Evolutionary conservation across 1,140 invertebrate genomes (phyloP), one percentile per base, ranked within the genome.

Genomic region (Zaprionus africanus): DNA sequence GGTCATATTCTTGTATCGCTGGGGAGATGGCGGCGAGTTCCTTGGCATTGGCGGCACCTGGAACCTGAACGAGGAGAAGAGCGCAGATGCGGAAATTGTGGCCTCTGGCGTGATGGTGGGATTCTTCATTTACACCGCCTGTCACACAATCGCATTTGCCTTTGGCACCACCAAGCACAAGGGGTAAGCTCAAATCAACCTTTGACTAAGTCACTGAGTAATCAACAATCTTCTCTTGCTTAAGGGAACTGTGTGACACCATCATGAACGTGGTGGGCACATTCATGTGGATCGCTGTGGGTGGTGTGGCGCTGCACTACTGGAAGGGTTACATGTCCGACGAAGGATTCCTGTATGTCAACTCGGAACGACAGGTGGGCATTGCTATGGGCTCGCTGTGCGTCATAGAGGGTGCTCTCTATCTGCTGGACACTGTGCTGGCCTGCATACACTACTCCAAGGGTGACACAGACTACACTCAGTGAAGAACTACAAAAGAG

Each of bases 1-100:
- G 13, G 95, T 97, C 63, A 85, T 97, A 28, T 95, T 97, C 51
- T 93, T 97, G 1, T 97, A 98, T 92, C 95, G 97, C 75, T 96
- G 95, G 46, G 97, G 97, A n/a, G 96, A 96, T 90, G 94, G 95
- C 53, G 96, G 96, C 2, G 94, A 95, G 80, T 97, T 98, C 90
- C 93, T 98, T 46, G 97, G 97, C 28, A 96, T 97, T 17, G 96
- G 97, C 43, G 97, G 96, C 34, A 97, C 96, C 9, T 97, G 97
- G 96, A 97, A 98, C 92, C 93, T 97, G n/a, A 96, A 97, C 82
- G 97, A 97, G 92, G 96, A 96, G 82, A 97, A 97, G 93, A 96
- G 95, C 92, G 95, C 96, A 1, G 97, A 97, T 87, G 95, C 95
- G 26, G 97, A 97, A 94, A 97, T 97, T 34, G 95, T 97, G 0